phyloP scores from a whole-genome alignment of 1,140 invertebrate genomes.

The Eufriesea mexicana region DNA sequence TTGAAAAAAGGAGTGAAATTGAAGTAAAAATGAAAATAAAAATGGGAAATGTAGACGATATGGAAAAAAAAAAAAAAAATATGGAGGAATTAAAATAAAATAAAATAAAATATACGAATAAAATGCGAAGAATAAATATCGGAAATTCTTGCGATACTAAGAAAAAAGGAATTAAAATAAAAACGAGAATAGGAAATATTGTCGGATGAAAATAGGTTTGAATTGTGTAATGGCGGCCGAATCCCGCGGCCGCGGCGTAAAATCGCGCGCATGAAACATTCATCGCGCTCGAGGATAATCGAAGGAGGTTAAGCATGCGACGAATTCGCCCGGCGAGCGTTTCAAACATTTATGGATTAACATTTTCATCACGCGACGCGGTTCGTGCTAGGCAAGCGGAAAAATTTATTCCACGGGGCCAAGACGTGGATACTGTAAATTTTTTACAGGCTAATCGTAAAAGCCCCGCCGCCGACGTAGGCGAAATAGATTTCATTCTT shows the following conservation, averaged over 20 bases:
- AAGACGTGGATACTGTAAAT: slow-evolving; percentile 1
- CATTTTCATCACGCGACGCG: slow-evolving; percentile 38
- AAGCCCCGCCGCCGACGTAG: neutral
- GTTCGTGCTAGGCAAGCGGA: neutral
- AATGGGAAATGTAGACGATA: no score
- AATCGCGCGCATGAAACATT: slow-evolving; percentile 34
- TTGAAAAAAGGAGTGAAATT: no score
- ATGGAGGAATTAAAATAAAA: no score
- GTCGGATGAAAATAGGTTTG: neutral
- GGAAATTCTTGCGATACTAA: no score
- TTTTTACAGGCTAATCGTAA: slow-evolving; percentile 21
- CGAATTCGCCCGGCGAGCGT: slow-evolving; percentile 30
- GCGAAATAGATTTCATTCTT: neutral
- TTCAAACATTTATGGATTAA: slow-evolving; percentile 43
- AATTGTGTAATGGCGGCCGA: neutral
- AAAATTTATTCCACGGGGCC: slow-evolving; percentile 4
- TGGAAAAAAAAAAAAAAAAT: no score
- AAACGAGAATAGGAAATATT: neutral
- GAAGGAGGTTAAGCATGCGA: slow-evolving; percentile 42
- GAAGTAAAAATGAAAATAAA: no score
- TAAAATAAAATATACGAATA: no score
- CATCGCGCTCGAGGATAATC: slow-evolving; percentile 34
- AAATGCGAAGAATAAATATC: no score
- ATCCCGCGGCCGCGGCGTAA: neutral
- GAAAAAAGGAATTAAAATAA: no score